Conservation (phyloP, 2,113 vertebrate genomes). For the Saimiri boliviensis region DNA sequence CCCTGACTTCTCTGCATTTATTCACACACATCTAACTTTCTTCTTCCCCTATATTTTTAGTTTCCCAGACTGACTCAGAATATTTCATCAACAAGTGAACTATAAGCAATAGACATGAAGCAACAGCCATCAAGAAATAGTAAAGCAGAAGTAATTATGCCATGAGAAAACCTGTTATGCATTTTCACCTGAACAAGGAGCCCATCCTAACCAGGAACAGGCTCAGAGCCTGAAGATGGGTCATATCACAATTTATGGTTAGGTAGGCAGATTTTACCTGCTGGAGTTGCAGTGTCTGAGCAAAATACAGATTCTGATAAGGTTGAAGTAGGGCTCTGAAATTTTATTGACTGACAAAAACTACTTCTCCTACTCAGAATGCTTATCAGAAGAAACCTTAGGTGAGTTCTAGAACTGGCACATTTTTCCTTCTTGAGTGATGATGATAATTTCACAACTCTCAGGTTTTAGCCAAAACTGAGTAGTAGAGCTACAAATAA, state of each 20-base stretch:
- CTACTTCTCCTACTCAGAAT: background rate
- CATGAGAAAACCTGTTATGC: background rate
- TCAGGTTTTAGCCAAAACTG: background rate
- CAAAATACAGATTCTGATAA: background rate
- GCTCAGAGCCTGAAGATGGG: background rate
- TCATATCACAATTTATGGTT: background rate
- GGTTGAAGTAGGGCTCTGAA: background rate
- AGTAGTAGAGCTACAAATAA: background rate
- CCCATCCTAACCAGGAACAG: background rate
- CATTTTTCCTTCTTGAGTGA: background rate
- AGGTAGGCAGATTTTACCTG: background rate
- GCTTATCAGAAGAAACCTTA: background rate
- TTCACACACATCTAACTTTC: background rate
- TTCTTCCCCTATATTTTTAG: background rate
- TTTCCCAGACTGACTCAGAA: background rate
- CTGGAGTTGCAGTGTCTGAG: background rate
- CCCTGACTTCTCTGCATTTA: background rate
- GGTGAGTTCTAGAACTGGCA: background rate
- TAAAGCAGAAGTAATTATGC: background rate
- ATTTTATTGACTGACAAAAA: background rate
- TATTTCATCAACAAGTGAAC: background rate
- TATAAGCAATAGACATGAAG: background rate
- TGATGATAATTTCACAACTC: background rate
- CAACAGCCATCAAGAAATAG: background rate
- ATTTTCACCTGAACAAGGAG: background rate